These are phyloP conservation scores for Dendropsophus ebraccatus DNA, from an alignment of 2,113 vertebrate genomes.

Conservation along the genomic window DNA sequence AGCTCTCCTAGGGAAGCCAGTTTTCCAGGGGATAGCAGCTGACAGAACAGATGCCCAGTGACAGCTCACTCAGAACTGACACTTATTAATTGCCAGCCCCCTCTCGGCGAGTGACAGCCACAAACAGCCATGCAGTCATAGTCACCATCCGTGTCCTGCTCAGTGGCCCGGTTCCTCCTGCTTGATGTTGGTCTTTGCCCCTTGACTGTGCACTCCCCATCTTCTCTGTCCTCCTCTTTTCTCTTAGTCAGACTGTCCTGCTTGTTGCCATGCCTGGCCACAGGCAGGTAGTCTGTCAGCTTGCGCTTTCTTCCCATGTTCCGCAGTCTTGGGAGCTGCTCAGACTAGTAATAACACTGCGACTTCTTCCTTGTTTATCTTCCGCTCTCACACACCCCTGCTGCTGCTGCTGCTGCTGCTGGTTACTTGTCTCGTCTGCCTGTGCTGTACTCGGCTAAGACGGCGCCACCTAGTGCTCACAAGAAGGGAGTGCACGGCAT, in stretches of 20 bases:
- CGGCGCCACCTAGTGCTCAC: background rate
- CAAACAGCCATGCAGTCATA: background rate
- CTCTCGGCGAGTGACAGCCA: background rate
- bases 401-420: too few species aligned
- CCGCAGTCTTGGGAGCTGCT: background rate
- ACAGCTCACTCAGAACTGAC: background rate
- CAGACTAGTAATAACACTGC: background rate
- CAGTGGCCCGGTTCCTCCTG: background rate
- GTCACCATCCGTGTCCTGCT: background rate
- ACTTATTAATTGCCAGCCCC: too few species aligned
- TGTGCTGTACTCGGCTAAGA: too few species aligned
- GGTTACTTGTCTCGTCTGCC: background rate
- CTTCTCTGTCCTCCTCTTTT: background rate
- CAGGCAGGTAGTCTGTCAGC: constrained; percentile 10
- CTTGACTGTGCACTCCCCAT: background rate
- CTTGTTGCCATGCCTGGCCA: background rate
- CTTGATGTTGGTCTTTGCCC: background rate
- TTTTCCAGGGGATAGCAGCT: too few species aligned
- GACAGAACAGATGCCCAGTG: background rate
- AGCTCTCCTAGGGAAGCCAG: too few species aligned
- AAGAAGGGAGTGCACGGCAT: background rate
- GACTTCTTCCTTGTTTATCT: background rate
- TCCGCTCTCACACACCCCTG: background rate
- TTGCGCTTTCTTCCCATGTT: background rate
- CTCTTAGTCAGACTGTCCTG: background rate